Evolutionary conservation across 2,888 invertebrate genomes (phyloP).

Genomic region (Rhopalosiphum nymphaeae): DNA sequence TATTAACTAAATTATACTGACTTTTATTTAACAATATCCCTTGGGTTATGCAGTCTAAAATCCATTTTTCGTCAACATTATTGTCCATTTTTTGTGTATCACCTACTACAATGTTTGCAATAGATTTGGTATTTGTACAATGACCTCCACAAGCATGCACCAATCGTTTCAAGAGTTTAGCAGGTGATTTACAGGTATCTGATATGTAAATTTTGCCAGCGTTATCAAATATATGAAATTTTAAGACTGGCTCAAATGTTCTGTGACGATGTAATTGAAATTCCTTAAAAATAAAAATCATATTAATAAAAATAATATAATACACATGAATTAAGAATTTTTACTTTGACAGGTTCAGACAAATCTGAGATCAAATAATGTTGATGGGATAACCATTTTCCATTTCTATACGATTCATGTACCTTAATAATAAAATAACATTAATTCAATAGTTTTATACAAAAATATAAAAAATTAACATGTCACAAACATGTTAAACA

Average conservation of each 20-base stretch:
- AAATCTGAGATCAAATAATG: conserved; percentile 29
- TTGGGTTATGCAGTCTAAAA: conserved; percentile 75
- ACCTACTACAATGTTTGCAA: conserved; percentile 75
- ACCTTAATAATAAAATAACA: conserved; percentile 19
- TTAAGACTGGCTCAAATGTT: conserved; percentile 74
- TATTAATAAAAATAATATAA: not conserved
- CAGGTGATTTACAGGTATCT: conserved; percentile 72
- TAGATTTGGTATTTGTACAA: conserved; percentile 71
- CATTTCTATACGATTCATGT: not conserved
- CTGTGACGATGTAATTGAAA: conserved; percentile 76
- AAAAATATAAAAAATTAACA: not conserved
- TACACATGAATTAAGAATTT: not conserved
- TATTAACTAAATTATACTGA: not conserved
- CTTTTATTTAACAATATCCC: conserved; percentile 18
- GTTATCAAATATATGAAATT: conserved; percentile 76
- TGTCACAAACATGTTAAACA: not conserved
- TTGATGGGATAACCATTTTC: conserved; percentile 16
- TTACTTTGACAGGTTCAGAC: conserved; percentile 45
- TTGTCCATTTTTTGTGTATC: conserved; percentile 63
- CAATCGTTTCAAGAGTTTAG: conserved; percentile 74
- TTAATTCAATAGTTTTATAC: not conserved
- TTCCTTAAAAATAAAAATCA: conserved; percentile 71
- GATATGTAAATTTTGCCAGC: conserved; percentile 75
- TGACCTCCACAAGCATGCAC: conserved; percentile 75
- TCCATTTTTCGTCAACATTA: conserved; percentile 73